Evolutionary conservation across 2,797 vertebrate species (phyloP).

Genomic region (Muraenolepis orangiensis): DNA sequence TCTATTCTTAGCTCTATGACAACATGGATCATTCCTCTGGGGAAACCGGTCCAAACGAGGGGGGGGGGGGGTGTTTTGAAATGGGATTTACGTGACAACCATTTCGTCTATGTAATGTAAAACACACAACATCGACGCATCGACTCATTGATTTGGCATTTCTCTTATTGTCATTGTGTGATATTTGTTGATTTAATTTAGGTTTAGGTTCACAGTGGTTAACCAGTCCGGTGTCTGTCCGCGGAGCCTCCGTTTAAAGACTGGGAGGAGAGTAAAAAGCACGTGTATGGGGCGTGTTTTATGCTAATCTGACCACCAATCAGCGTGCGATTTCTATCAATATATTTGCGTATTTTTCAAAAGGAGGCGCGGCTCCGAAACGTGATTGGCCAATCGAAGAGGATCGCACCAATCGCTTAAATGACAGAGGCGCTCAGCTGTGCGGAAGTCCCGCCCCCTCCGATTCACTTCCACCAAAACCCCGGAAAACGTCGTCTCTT

Average conservation of each 20-base stretch:
- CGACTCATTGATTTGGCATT: neutral
- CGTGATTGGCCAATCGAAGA: slow-evolving; percentile 46
- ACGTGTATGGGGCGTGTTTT: slow-evolving; percentile 76
- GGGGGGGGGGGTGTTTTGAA: slow-evolving; percentile 7
- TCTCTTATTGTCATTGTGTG: neutral
- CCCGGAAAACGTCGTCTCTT: slow-evolving; percentile 75
- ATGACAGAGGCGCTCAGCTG: slow-evolving; percentile 73
- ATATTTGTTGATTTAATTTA: neutral
- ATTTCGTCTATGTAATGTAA: neutral
- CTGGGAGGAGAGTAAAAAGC: slow-evolving; percentile 66
- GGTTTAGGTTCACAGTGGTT: neutral
- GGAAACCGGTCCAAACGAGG: slow-evolving; percentile 14
- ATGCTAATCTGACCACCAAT: slow-evolving; percentile 53
- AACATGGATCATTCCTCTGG: slow-evolving; percentile 40
- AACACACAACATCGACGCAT: neutral
- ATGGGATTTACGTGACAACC: neutral
- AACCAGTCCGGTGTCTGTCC: neutral
- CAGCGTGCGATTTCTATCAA: slow-evolving; percentile 24
- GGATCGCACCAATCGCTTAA: slow-evolving; percentile 65
- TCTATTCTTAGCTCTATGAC: slow-evolving; percentile 65
- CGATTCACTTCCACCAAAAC: slow-evolving; percentile 44
- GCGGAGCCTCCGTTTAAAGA: slow-evolving; percentile 10
- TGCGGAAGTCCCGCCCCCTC: slow-evolving; percentile 51
- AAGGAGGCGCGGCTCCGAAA: neutral
- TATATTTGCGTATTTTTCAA: slow-evolving; percentile 52